A percentile compares a stretch with the other conserved stretches of the same genome.
phyloP scores from a whole-genome alignment of 1,140 invertebrate species.

The honey bee (Apis mellifera) region Amel_HAv3.1 CM009940.2:4228501-4229000 shows the following conservation, averaged over 20 bases:
- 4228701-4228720: conserved; percentile 11
- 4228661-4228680: background rate
- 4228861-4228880: conserved; percentile 25
- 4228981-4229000: too few species aligned
- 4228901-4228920: too few species aligned
- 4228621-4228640: background rate
- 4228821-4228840: conserved; percentile 44
- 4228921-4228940: background rate
- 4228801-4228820: conserved; percentile 24
- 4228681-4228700: background rate
- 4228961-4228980: too few species aligned
- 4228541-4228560: background rate
- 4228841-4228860: conserved; percentile 46
- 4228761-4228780: conserved; percentile 28
- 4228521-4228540: background rate
- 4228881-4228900: background rate
- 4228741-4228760: conserved; percentile 26
- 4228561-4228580: background rate
- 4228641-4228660: background rate
- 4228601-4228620: too few species aligned
- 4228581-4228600: background rate
- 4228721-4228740: conserved; percentile 27
- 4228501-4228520: too few species aligned
- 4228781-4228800: conserved; percentile 40
- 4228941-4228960: too few species aligned